Percentiles rank a stretch among this genome's conserved stretches.
These are phyloP conservation scores for Hyposoter didymator DNA, from an alignment of 2,888 invertebrate genomes.

Conservation along the genomic window DNA sequence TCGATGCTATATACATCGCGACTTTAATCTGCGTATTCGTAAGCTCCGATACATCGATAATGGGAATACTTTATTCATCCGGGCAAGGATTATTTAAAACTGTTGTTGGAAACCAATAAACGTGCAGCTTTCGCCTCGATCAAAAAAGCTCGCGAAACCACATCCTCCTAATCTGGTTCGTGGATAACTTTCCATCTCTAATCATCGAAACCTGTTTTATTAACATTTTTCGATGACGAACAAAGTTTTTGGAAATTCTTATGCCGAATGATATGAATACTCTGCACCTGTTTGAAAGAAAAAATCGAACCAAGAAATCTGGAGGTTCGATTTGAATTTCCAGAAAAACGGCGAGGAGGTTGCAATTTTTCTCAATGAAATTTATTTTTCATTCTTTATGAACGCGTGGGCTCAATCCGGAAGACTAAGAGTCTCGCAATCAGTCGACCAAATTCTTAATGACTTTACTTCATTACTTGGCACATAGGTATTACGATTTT, in stretches of 20 bases:
- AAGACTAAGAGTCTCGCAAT: neutral
- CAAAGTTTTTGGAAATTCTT: neutral
- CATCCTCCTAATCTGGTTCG: neutral
- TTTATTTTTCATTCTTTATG: neutral
- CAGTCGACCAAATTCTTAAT: neutral
- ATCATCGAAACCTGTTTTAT: neutral
- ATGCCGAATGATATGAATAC: neutral
- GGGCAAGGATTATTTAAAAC: slow-evolving; percentile 28
- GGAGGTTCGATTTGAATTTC: neutral
- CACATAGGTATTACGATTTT: neutral
- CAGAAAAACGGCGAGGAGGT: neutral
- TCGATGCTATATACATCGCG: slow-evolving; percentile 19
- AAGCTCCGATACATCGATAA: slow-evolving; percentile 13
- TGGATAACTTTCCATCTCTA: neutral
- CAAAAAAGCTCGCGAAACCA: slow-evolving; percentile 31
- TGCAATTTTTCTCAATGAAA: neutral
- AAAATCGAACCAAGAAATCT: neutral
- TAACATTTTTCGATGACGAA: neutral
- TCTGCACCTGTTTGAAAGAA: neutral
- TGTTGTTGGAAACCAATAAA: slow-evolving; percentile 3
- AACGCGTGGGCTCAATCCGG: neutral
- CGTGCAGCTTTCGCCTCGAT: slow-evolving; percentile 27
- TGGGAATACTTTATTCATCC: slow-evolving; percentile 3
- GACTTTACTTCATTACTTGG: neutral
- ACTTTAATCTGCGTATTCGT: neutral